Percentiles rank a stretch among this genome's conserved stretches.
These are phyloP conservation scores for human DNA, from an alignment of 2,113 vertebrate species.

Conservation along the genomic window GRCh38 chr6:5718501-5719000, in stretches of 20 bases:
- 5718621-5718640: not conserved
- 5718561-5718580: not conserved
- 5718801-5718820: constrained; percentile 39
- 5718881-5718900: not conserved
- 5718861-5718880: not conserved
- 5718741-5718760: not conserved
- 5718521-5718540: not conserved
- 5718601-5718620: not conserved
- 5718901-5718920: not conserved
- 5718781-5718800: not conserved
- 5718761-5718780: not conserved
- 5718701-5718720: not conserved
- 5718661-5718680: not conserved
- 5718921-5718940: not conserved
- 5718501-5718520: too few relatives aligned
- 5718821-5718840: constrained; percentile 19
- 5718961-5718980: not conserved
- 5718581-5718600: not conserved
- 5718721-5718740: not conserved
- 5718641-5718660: not conserved
- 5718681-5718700: not conserved
- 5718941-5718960: not conserved
- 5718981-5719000: not conserved
- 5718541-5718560: fast-evolving
- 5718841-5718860: not conserved